Conservation (phyloP, 2,888 invertebrate species). For the Hybos culiciformis region DNA sequence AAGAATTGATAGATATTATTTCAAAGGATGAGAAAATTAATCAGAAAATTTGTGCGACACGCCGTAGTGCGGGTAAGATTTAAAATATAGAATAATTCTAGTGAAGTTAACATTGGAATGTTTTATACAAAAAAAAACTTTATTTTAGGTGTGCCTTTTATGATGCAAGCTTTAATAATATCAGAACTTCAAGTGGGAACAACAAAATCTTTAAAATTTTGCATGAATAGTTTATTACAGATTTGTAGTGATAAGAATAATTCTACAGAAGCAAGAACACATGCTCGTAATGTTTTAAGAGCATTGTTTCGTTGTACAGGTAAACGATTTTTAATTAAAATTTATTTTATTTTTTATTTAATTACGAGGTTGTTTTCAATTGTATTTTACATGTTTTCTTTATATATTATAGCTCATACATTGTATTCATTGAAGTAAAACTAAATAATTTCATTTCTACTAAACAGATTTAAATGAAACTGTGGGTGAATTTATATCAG, state of each 20-base stretch:
- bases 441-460: too few relatives aligned
- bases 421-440: too few relatives aligned
- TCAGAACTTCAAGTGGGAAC: conserved; percentile 54
- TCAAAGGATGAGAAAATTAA: conserved; percentile 31
- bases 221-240: conserved; percentile 42
- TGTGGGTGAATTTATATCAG: conserved; percentile 52
- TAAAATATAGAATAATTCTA: too few relatives aligned
- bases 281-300: conserved; percentile 76
- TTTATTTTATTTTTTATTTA: too few relatives aligned
- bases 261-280: conserved; percentile 45
- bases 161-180: conserved; percentile 64
- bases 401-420: too few relatives aligned
- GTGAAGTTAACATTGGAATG: too few relatives aligned
- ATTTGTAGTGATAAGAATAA: conserved; percentile 20
- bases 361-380: too few relatives aligned
- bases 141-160: conserved; percentile 87
- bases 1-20: conserved; percentile 43
- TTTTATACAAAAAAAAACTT: too few relatives aligned
- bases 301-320: conserved; percentile 62
- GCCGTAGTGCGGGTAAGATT: conserved; percentile 89
- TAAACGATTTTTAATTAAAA: too few relatives aligned
- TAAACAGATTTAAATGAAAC: conserved; percentile 60
- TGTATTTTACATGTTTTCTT: too few relatives aligned
- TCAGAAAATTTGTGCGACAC: conserved; percentile 57
- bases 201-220: conserved; percentile 42